A percentile compares a stretch with the other conserved stretches of the same genome.
These are phyloP conservation scores for Alethe diademata DNA, from an alignment of 2,113 vertebrate species.

Conservation along the genomic window DNA sequence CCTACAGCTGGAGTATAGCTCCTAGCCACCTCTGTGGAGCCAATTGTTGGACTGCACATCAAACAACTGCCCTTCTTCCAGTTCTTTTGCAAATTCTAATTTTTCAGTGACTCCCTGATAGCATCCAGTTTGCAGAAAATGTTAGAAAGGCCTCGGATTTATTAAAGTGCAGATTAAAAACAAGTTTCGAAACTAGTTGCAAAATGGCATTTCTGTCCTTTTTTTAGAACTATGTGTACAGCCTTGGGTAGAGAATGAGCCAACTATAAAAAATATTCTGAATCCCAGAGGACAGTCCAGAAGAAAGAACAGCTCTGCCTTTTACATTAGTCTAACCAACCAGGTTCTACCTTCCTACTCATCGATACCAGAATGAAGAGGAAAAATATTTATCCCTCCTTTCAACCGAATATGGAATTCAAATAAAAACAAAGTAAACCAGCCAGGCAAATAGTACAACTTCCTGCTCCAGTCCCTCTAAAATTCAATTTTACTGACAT, in stretches of 20 bases:
- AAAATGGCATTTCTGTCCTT: slow-evolving; percentile 33
- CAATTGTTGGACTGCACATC: neutral
- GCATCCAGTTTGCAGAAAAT: neutral
- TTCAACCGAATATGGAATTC: slow-evolving; percentile 21
- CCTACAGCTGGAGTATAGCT: neutral
- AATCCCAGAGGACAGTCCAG: neutral
- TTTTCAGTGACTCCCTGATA: neutral
- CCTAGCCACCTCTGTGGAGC: neutral
- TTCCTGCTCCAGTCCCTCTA: neutral
- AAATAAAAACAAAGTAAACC: slow-evolving; percentile 31
- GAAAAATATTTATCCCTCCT: slow-evolving; percentile 10
- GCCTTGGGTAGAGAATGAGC: neutral
- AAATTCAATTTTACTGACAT: slow-evolving; percentile 24
- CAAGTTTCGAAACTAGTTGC: slow-evolving; percentile 19
- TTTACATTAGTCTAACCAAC: neutral
- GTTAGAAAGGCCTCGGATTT: slow-evolving; percentile 11
- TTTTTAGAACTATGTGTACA: slow-evolving; percentile 10
- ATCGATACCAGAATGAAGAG: neutral
- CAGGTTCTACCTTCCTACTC: neutral
- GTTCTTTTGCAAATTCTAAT: neutral
- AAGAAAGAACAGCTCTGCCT: neutral
- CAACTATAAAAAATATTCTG: neutral
- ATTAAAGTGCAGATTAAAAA: slow-evolving; percentile 1
- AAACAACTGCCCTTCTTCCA: neutral
- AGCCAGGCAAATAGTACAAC: slow-evolving; percentile 31